These are phyloP conservation scores for Liparis tanakae DNA, from an alignment of 2,797 vertebrate genomes.

Conservation along the genomic window DNA sequence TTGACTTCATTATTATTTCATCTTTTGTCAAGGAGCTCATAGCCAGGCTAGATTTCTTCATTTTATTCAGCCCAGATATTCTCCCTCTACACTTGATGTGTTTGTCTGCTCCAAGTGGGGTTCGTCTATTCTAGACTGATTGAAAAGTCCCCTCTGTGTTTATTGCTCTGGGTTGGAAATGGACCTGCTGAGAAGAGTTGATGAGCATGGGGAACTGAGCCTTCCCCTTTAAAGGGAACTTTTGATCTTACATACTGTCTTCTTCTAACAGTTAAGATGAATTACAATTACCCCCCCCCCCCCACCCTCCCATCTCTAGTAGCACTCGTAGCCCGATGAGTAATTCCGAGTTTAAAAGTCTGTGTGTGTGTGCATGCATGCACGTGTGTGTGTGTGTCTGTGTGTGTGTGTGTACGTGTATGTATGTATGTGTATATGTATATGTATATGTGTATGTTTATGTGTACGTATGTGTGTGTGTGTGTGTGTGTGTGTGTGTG, in stretches of 20 bases:
- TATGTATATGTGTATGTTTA: slow-evolving; percentile 30
- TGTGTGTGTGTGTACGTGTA: slow-evolving; percentile 21
- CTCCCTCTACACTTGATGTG: background rate
- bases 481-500: slow-evolving; percentile 36
- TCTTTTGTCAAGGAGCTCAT: background rate
- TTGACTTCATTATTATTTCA: background rate
- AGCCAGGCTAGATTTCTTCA: background rate
- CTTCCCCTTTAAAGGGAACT: slow-evolving; percentile 13
- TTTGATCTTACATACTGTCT: slow-evolving; percentile 13
- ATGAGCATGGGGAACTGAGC: slow-evolving; percentile 40
- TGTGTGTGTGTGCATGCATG: slow-evolving; percentile 36
- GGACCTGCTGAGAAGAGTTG: slow-evolving; percentile 39
- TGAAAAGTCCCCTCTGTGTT: slow-evolving; percentile 27
- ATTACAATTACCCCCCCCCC: slow-evolving; percentile 19
- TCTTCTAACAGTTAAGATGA: slow-evolving; percentile 33
- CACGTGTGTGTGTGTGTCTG: slow-evolving; percentile 41
- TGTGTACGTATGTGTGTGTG: slow-evolving; percentile 39
- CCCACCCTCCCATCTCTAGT: background rate
- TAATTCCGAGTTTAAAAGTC: slow-evolving; percentile 47
- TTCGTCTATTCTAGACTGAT: slow-evolving; percentile 26
- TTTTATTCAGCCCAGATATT: background rate
- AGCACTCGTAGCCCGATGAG: slow-evolving; percentile 16
- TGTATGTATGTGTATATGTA: no score
- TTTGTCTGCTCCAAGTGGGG: slow-evolving; percentile 1
- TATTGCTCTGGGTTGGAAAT: slow-evolving; percentile 39